Evolutionary conservation across 2,113 vertebrate genomes (phyloP).

Genomic region (Indicator indicator): DNA sequence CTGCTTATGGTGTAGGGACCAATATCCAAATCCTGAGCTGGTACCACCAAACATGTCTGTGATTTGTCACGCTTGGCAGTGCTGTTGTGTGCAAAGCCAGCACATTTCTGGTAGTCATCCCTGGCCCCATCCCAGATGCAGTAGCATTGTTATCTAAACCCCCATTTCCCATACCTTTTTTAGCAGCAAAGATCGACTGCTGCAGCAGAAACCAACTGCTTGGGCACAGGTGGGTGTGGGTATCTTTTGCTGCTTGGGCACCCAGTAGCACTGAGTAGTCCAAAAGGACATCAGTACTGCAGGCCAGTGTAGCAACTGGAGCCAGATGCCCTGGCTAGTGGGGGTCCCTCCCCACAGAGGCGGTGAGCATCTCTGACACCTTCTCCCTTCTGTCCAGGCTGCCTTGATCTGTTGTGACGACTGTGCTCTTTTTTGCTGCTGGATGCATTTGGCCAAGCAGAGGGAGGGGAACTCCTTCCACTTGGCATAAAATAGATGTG

Average conservation of each 20-base stretch:
- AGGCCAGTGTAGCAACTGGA: accelerated
- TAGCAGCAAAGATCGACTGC: background rate
- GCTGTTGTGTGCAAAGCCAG: background rate
- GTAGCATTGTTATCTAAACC: background rate
- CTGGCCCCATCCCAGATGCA: background rate
- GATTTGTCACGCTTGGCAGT: background rate
- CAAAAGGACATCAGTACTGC: accelerated
- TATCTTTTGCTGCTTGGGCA: background rate
- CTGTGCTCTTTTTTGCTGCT: background rate
- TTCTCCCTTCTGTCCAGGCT: background rate
- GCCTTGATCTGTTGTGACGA: background rate
- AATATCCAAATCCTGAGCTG: background rate
- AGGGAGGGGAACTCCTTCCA: background rate
- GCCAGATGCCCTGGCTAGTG: background rate
- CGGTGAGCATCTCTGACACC: accelerated
- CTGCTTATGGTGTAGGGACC: background rate
- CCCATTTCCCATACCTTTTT: background rate
- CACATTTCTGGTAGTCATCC: background rate
- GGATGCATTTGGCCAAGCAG: background rate
- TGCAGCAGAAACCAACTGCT: background rate
- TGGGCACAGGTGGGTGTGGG: background rate
- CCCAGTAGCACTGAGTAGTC: background rate
- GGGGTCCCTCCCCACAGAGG: background rate
- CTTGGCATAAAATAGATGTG: background rate
- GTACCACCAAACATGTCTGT: background rate